These are phyloP conservation scores for Sinotaia quadrata DNA, from an alignment of 2,888 invertebrate species.

Conservation along the genomic window DNA sequence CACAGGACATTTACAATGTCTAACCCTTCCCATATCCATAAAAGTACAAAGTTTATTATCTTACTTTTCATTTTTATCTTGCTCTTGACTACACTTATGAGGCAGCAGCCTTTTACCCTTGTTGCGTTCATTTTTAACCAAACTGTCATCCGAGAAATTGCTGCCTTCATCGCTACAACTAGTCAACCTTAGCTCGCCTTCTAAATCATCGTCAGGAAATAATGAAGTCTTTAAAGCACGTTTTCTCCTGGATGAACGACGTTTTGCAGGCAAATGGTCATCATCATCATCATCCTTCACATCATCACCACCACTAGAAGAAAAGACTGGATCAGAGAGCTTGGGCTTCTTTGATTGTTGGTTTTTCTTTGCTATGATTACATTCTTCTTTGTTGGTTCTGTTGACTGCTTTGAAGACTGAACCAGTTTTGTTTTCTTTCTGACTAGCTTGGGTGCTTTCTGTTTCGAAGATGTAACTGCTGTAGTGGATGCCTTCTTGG, in stretches of 20 bases:
- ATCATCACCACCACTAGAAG: constrained; percentile 5
- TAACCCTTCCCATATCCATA: no score
- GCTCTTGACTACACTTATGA: no score
- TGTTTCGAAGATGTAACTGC: constrained; percentile 1
- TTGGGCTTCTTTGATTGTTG: not conserved
- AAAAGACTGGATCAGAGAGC: not conserved
- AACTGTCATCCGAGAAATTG: constrained; percentile 28
- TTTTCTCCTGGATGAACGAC: constrained; percentile 6
- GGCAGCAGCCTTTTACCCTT: no score
- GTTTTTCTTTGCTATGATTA: not conserved
- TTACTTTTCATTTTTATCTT: no score
- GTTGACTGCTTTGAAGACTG: not conserved
- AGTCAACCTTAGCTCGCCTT: not conserved
- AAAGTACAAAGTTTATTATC: no score
- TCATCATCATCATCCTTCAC: constrained; percentile 22
- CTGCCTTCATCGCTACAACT: constrained; percentile 9
- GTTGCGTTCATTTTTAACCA: constrained; percentile 11
- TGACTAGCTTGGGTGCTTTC: not conserved
- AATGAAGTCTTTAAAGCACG: not conserved
- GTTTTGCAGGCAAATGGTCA: not conserved
- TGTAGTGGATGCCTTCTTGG: not conserved
- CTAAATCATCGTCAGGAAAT: constrained; percentile 1
- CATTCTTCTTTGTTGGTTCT: not conserved
- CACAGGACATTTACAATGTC: no score
- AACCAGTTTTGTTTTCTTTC: not conserved